These are phyloP conservation scores for Coregonus suidteri DNA, from an alignment of 2,797 vertebrate species.

Conservation along the genomic window DNA sequence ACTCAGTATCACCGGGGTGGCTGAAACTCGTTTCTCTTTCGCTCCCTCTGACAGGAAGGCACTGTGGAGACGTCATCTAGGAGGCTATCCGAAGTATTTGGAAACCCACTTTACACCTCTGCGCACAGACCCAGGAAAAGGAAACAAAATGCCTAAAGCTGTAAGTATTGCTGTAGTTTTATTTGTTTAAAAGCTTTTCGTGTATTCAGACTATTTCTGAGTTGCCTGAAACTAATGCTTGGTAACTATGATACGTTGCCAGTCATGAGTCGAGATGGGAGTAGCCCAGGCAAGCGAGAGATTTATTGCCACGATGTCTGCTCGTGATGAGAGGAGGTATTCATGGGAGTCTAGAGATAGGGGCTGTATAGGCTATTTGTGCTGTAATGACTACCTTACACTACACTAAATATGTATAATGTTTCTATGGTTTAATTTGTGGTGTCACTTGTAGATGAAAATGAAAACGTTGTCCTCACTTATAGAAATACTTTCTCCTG, in stretches of 20 bases:
- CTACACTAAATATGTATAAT: neutral
- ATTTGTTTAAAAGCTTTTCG: neutral
- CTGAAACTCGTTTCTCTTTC: constrained; percentile 76
- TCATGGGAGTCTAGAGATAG: too few relatives aligned
- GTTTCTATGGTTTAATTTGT: neutral
- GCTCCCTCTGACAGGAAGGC: constrained; percentile 51
- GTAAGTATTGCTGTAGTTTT: constrained; percentile 58
- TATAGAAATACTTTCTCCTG: neutral
- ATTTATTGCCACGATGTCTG: constrained; percentile 9
- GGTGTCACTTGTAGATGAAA: too few relatives aligned
- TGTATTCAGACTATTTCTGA: neutral
- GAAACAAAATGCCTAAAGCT: constrained; percentile 77
- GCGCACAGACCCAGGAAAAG: constrained; percentile 40
- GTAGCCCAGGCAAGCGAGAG: neutral
- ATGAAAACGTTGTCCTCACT: too few relatives aligned
- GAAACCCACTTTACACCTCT: constrained; percentile 30
- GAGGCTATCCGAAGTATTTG: constrained; percentile 18
- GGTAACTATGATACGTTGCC: neutral
- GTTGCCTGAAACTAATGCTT: neutral
- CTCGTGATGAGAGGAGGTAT: neutral
- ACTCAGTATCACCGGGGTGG: constrained; percentile 52
- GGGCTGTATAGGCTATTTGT: neutral
- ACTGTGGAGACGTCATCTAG: constrained; percentile 16
- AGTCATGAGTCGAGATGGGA: neutral
- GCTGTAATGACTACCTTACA: neutral